Conservation (phyloP, 2,113 vertebrate species). For the Neolamprologus ventralis region DNA sequence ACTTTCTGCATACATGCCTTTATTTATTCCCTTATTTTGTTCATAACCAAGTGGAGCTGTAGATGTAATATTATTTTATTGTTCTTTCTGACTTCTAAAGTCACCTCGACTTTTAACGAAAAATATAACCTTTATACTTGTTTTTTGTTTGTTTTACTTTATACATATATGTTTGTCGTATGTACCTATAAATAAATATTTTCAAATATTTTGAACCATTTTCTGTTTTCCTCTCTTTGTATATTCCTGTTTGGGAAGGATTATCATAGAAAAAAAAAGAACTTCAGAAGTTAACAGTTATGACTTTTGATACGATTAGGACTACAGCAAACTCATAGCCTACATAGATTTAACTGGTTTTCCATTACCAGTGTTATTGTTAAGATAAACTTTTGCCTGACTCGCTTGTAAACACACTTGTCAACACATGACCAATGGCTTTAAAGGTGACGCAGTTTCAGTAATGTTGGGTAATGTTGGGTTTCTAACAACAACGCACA, state of each 20-base stretch:
- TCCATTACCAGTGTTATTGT: not conserved
- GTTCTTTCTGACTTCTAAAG: slow-evolving; percentile 43
- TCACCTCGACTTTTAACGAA: slow-evolving; percentile 43
- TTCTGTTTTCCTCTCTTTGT: not conserved
- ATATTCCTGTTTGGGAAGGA: not conserved
- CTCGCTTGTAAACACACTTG: not conserved
- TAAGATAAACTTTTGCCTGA: not conserved
- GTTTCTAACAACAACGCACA: not conserved
- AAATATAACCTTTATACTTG: slow-evolving; percentile 55
- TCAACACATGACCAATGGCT: not conserved
- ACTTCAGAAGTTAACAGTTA: not conserved
- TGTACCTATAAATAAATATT: slow-evolving; percentile 70
- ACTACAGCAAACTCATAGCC: not conserved
- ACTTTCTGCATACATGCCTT: not conserved
- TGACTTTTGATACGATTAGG: not conserved
- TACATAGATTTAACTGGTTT: not conserved
- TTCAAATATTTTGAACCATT: slow-evolving; percentile 31
- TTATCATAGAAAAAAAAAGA: not conserved
- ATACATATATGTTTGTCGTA: slow-evolving; percentile 42
- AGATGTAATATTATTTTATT: slow-evolving; percentile 25
- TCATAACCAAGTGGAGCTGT: slow-evolving; percentile 44
- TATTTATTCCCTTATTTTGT: slow-evolving; percentile 62
- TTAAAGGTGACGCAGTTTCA: slow-evolving; percentile 1
- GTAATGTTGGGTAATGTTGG: slow-evolving; percentile 8
- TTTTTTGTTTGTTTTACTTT: slow-evolving; percentile 40